Conservation (phyloP, 2,113 vertebrate species). For the Xiphophorus maculatus region DNA sequence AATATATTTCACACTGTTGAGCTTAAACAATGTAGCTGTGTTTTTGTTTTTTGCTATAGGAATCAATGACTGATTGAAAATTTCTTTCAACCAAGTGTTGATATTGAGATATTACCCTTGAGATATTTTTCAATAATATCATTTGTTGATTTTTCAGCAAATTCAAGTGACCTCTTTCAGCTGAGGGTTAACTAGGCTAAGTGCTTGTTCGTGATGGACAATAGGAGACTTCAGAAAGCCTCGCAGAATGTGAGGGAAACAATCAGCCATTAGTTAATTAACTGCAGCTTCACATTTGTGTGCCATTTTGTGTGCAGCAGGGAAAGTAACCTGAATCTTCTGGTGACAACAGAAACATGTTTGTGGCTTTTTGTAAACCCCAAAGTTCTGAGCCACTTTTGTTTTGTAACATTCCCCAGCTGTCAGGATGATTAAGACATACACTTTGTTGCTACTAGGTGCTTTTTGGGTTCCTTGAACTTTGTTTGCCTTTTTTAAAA, state of each 20-base stretch:
- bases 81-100: not conserved
- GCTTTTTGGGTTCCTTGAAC: too few relatives aligned
- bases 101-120: not conserved
- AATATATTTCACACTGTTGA: not conserved
- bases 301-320: constrained; percentile 1
- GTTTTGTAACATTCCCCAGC: too few relatives aligned
- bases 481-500: not conserved
- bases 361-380: not conserved
- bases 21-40: not conserved
- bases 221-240: constrained; percentile 12
- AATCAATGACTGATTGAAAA: constrained; percentile 6
- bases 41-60: constrained; percentile 11
- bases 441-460: not conserved
- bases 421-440: not conserved
- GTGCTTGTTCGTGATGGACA: constrained; percentile 21
- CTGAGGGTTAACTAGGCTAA: constrained; percentile 31
- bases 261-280: constrained; percentile 60
- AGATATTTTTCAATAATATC: not conserved
- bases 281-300: constrained; percentile 41
- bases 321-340: constrained; percentile 19
- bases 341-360: constrained; percentile 24
- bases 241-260: constrained; percentile 2
- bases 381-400: too few relatives aligned
- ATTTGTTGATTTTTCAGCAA: not conserved
- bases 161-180: constrained; percentile 34